These are phyloP conservation scores for Paracanthobrama guichenoti DNA, from an alignment of 2,113 vertebrate species.

Conservation along the genomic window DNA sequence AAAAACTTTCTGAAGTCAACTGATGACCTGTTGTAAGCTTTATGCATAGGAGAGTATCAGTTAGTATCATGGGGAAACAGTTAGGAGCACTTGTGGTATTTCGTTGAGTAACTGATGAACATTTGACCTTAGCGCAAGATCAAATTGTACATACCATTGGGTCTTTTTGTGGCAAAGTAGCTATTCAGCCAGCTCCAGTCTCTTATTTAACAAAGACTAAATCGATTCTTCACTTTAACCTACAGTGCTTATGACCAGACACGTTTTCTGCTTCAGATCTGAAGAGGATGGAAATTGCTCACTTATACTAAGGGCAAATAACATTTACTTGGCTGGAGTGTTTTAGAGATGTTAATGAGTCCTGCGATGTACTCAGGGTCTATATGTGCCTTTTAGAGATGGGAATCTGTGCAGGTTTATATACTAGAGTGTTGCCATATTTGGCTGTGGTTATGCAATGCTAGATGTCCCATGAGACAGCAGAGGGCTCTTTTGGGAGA, in stretches of 20 bases:
- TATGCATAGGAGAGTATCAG: neutral
- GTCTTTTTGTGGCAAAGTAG: neutral
- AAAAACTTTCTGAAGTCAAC: neutral
- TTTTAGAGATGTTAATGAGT: slow-evolving; percentile 23
- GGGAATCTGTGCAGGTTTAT: neutral
- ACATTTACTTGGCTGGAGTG: slow-evolving; percentile 17
- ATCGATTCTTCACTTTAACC: slow-evolving; percentile 11
- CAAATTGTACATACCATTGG: neutral
- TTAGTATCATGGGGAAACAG: neutral
- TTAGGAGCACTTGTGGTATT: neutral
- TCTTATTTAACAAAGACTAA: slow-evolving; percentile 6
- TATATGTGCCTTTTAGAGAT: neutral
- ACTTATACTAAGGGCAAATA: slow-evolving; percentile 12
- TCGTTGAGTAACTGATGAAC: neutral
- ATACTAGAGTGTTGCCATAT: slow-evolving; percentile 25
- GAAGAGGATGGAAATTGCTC: slow-evolving; percentile 31
- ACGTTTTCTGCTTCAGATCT: slow-evolving; percentile 3
- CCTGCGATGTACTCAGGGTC: neutral
- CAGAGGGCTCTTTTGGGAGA: slow-evolving; percentile 20
- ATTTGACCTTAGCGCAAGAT: neutral
- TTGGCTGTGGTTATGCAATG: slow-evolving; percentile 38
- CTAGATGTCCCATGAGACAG: slow-evolving; percentile 28
- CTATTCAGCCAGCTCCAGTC: neutral
- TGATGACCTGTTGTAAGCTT: neutral
- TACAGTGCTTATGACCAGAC: slow-evolving; percentile 15